phyloP scores from a whole-genome alignment of 2,113 vertebrate species.

The Sapajus apella region DNA sequence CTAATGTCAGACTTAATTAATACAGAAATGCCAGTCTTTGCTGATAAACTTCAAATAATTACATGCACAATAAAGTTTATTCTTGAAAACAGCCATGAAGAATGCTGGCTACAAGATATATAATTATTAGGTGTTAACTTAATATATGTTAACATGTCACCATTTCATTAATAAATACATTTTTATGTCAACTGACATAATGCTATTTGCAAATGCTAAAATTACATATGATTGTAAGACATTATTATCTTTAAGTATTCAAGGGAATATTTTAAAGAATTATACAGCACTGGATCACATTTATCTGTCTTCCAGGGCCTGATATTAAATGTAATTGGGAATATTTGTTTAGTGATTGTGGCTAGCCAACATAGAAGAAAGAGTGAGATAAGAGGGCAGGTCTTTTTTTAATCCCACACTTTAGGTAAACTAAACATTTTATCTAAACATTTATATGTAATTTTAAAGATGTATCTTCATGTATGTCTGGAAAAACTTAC shows the following conservation, averaged over 20 bases:
- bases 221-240: neutral
- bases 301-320: neutral
- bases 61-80: neutral
- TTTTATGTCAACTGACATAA: neutral
- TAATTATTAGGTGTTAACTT: neutral
- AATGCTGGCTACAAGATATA: neutral
- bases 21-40: neutral
- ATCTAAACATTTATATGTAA: neutral
- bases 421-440: neutral
- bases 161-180: neutral
- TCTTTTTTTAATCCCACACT: neutral
- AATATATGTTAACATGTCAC: neutral
- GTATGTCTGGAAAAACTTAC: neutral
- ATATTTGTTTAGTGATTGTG: neutral
- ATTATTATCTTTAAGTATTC: neutral
- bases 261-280: neutral
- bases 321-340: neutral
- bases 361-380: neutral
- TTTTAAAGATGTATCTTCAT: neutral
- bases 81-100: neutral
- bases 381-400: neutral
- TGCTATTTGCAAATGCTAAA: constrained; percentile 3
- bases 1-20: neutral
- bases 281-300: neutral
- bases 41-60: neutral